Conservation (phyloP, 64 coral and sea anemone species). For the Porites lutea region DNA sequence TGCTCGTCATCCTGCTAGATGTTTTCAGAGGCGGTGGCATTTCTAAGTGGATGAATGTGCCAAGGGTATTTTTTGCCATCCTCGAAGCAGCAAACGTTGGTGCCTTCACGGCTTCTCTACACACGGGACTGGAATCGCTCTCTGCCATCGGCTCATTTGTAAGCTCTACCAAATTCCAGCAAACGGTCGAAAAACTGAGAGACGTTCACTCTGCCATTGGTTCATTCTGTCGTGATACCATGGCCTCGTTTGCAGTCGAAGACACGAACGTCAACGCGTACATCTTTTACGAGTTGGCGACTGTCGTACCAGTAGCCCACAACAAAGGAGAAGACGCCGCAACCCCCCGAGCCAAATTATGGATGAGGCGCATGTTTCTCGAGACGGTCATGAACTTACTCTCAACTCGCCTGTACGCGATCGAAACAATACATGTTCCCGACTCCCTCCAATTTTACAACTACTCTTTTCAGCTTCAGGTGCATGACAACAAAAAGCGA, state of each 20-base stretch:
- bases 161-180: background rate
- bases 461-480: background rate
- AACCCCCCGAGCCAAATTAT: background rate
- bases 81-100: background rate
- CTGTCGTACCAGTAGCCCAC: background rate
- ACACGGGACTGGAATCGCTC: background rate
- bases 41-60: slow-evolving; percentile 5
- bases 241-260: background rate
- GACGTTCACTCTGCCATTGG: background rate
- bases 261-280: background rate
- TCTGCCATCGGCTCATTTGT: background rate
- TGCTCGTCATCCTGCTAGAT: background rate
- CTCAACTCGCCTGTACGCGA: background rate
- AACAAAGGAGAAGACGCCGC: background rate
- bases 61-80: background rate
- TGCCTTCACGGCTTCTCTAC: background rate
- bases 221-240: background rate
- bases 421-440: background rate
- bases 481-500: background rate
- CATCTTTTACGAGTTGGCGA: background rate
- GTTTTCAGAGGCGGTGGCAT: background rate
- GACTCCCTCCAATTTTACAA: background rate
- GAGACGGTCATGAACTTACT: background rate
- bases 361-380: background rate
- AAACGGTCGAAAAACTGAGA: background rate